Evolutionary conservation across 2,797 vertebrate genomes (phyloP).

Genomic region (Crypturellus tataupa): DNA sequence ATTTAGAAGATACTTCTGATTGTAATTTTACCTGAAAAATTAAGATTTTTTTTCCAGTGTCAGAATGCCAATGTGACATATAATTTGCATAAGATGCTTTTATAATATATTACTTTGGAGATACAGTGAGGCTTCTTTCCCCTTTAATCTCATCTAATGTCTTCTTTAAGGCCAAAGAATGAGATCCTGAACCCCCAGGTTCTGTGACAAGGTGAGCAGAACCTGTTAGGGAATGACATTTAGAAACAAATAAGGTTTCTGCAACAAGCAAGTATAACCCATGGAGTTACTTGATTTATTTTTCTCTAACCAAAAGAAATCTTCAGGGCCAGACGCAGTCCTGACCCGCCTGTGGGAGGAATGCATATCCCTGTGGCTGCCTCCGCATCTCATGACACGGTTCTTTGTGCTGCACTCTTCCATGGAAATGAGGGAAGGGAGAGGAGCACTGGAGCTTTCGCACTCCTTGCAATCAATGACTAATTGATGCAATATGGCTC

Average conservation of each 20-base stretch:
- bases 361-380: fast-evolving
- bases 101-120: background rate
- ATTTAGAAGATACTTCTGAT: background rate
- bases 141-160: background rate
- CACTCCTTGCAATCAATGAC: conserved; percentile 1
- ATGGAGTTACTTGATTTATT: background rate
- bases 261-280: background rate
- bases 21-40: background rate
- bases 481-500: conserved; percentile 32
- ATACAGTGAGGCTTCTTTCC: background rate
- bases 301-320: background rate
- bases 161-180: background rate
- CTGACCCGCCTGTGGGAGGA: background rate
- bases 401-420: background rate
- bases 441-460: background rate
- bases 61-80: background rate
- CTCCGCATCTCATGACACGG: fast-evolving
- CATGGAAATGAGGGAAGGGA: background rate
- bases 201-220: background rate
- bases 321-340: background rate
- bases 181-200: background rate
- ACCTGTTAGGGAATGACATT: background rate
- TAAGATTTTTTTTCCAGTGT: background rate
- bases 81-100: background rate
- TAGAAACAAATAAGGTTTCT: background rate